A percentile compares a stretch with the other conserved stretches of the same genome.
Conservation (phyloP, 2,113 vertebrate genomes). For the Vulpes vulpes region DNA sequence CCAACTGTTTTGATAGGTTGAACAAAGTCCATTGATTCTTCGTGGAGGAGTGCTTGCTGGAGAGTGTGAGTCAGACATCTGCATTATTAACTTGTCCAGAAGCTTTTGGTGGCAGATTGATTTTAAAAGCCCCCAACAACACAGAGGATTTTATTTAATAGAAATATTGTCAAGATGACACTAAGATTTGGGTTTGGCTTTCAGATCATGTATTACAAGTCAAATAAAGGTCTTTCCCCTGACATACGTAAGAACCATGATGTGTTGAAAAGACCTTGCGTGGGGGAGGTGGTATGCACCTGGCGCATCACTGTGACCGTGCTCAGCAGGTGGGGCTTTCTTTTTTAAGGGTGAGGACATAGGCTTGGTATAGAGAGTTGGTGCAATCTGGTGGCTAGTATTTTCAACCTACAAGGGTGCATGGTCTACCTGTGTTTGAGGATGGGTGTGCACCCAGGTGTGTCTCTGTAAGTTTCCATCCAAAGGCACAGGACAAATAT, state of each 20-base stretch:
- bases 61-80: constrained; percentile 23
- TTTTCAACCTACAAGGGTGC: background rate
- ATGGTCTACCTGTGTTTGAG: background rate
- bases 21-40: constrained; percentile 58
- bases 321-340: background rate
- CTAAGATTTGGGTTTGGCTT: constrained; percentile 68
- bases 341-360: background rate
- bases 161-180: constrained; percentile 68
- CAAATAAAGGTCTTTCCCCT: constrained; percentile 27
- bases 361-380: background rate
- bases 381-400: background rate
- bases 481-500: background rate
- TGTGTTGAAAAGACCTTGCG: background rate
- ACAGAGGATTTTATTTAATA: constrained; percentile 48
- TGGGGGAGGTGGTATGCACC: background rate
- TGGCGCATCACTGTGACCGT: background rate
- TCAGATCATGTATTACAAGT: constrained; percentile 36
- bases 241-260: background rate
- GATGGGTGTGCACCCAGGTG: background rate
- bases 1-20: constrained; percentile 56
- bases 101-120: constrained; percentile 47
- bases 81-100: constrained; percentile 57
- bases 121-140: constrained; percentile 65
- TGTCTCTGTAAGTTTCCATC: background rate
- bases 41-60: constrained; percentile 41